Evolutionary conservation across 2,888 invertebrate genomes (phyloP).

Genomic region (Galerucella calmariensis): DNA sequence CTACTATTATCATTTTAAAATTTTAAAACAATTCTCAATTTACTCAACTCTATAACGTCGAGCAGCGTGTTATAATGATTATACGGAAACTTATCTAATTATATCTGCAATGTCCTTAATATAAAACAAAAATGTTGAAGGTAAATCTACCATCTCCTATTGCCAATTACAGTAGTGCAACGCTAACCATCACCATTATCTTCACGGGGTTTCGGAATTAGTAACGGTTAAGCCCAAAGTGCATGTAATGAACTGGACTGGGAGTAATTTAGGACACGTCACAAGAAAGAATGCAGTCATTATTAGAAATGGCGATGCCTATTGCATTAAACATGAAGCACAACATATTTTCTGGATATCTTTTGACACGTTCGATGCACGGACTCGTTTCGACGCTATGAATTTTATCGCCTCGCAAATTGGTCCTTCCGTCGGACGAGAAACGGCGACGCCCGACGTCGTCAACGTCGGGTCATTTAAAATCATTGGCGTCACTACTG

Average conservation of each 20-base stretch:
- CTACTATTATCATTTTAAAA: too few relatives aligned
- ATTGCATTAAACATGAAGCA: slow-evolving; percentile 62
- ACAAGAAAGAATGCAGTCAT: slow-evolving; percentile 60
- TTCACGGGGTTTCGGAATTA: slow-evolving; percentile 20
- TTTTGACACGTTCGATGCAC: slow-evolving; percentile 57
- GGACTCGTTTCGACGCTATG: slow-evolving; percentile 36
- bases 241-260: slow-evolving; percentile 56
- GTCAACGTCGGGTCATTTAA: slow-evolving; percentile 28
- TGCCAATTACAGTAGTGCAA: slow-evolving; percentile 16
- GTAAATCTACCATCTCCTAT: slow-evolving; percentile 6
- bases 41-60: not conserved
- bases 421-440: slow-evolving; percentile 38
- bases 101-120: not conserved
- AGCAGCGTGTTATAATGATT: not conserved
- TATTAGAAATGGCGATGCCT: slow-evolving; percentile 58
- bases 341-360: slow-evolving; percentile 59
- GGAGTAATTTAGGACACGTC: slow-evolving; percentile 56
- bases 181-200: slow-evolving; percentile 11
- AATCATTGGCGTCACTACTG: slow-evolving; percentile 27
- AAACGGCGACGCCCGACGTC: slow-evolving; percentile 23
- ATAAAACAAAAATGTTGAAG: not conserved
- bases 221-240: slow-evolving; percentile 27
- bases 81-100: not conserved
- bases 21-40: not conserved
- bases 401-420: slow-evolving; percentile 44